A percentile compares a stretch with the other conserved stretches of the same genome.
These are phyloP conservation scores for Oreortyx pictus DNA, from an alignment of 2,797 vertebrate genomes.

Conservation along the genomic window DNA sequence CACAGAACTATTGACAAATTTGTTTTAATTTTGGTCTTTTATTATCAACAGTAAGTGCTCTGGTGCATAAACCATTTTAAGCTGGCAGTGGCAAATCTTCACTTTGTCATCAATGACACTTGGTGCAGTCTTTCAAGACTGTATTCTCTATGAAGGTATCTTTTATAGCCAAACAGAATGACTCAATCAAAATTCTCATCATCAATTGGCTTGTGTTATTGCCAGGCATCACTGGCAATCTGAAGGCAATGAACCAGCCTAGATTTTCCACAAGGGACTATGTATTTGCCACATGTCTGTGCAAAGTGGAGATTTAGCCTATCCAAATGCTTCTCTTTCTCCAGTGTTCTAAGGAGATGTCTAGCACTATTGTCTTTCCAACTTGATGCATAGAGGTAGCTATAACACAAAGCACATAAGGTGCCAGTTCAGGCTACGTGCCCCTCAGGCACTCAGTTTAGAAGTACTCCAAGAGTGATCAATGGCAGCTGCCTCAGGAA, in stretches of 20 bases:
- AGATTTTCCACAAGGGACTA: not conserved
- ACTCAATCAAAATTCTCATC: not conserved
- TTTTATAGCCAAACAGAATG: not conserved
- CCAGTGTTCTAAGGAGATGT: not conserved
- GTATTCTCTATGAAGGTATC: not conserved
- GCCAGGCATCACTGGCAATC: accelerated
- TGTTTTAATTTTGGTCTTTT: slow-evolving; percentile 19
- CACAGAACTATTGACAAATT: not conserved
- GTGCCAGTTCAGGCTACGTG: not conserved
- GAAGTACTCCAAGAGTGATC: not conserved
- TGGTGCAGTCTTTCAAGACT: not conserved
- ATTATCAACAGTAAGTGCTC: not conserved
- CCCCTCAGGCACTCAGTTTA: not conserved
- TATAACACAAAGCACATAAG: accelerated
- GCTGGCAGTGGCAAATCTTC: not conserved
- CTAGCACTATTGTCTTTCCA: not conserved
- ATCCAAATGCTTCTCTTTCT: not conserved
- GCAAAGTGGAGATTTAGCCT: not conserved
- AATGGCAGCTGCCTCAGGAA: not conserved
- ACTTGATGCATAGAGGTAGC: not conserved
- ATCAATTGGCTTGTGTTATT: not conserved
- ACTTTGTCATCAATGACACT: not conserved
- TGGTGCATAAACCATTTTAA: not conserved
- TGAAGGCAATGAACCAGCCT: not conserved
- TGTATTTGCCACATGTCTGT: not conserved